A percentile compares a stretch with the other conserved stretches of the same genome.
Conservation (phyloP, 2,888 invertebrate species). For the Oscheius sp. region DNA sequence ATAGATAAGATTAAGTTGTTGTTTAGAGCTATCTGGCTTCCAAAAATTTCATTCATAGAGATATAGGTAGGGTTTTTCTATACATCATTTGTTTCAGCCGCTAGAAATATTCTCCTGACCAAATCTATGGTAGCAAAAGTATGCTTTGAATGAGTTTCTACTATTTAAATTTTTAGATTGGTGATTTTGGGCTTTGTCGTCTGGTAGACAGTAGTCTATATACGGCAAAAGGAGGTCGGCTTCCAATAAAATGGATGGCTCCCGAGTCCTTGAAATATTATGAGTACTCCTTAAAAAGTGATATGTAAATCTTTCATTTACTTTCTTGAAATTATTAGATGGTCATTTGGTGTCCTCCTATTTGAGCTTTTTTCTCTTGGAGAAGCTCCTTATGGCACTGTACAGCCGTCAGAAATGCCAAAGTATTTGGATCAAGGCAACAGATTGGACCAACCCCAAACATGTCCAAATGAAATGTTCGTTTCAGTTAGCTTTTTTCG, state of each 20-base stretch:
- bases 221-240: conserved; percentile 33
- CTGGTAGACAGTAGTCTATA: conserved; percentile 24
- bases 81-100: too few species aligned
- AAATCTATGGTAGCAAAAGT: conserved; percentile 28
- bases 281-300: conserved; percentile 29
- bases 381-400: conserved; percentile 27
- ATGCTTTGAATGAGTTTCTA: background rate
- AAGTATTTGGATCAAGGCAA: conserved; percentile 32
- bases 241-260: conserved; percentile 38
- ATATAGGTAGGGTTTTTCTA: too few species aligned
- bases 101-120: conserved; percentile 51
- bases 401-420: conserved; percentile 32
- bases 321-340: conserved; percentile 11
- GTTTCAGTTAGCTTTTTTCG: background rate
- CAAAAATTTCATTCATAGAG: conserved; percentile 50
- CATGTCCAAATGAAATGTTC: conserved; percentile 58
- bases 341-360: conserved; percentile 35
- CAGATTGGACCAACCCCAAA: conserved; percentile 24
- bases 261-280: conserved; percentile 29
- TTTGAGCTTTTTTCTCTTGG: conserved; percentile 34
- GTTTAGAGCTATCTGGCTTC: conserved; percentile 43
- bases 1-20: background rate
- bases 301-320: conserved; percentile 23
- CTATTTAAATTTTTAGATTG: too few species aligned
- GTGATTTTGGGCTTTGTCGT: conserved; percentile 36